A percentile compares a stretch with the other conserved stretches of the same genome.
These are phyloP conservation scores for Escarpia spicata DNA, from an alignment of 2,888 invertebrate genomes.

Conservation along the genomic window DNA sequence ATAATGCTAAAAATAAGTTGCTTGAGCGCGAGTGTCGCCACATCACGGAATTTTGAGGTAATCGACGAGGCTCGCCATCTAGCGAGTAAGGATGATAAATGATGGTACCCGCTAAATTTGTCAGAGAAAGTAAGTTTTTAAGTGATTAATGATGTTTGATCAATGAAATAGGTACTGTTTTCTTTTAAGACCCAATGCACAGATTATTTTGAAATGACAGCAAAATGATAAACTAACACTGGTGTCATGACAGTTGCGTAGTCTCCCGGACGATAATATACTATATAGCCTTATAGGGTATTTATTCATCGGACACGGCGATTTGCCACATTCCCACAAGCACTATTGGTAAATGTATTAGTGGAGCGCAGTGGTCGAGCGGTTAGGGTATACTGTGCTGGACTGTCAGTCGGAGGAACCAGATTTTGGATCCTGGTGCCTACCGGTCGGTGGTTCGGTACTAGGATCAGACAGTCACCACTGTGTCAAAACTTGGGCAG, in stretches of 20 bases:
- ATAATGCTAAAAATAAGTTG: no score
- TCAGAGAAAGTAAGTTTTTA: not conserved
- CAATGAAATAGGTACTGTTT: not conserved
- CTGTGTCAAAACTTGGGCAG: no score
- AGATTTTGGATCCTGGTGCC: no score
- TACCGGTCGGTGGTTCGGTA: no score
- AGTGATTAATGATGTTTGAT: not conserved
- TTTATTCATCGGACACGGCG: no score
- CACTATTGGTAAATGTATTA: no score
- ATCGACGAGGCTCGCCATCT: not conserved
- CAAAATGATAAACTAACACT: not conserved
- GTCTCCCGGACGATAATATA: not conserved
- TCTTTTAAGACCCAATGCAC: not conserved
- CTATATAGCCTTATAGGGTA: no score
- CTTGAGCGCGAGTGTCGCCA: not conserved
- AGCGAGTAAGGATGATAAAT: not conserved
- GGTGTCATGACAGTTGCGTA: not conserved
- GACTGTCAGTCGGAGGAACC: no score
- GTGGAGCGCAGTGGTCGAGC: no score
- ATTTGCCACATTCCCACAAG: no score
- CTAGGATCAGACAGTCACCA: no score
- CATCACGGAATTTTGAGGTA: not conserved
- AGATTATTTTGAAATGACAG: not conserved
- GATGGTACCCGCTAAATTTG: not conserved
- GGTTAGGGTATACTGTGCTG: no score